Evolutionary conservation across 2,888 invertebrate genomes (phyloP).

Genomic region (Hydropsyche betteni): DNA sequence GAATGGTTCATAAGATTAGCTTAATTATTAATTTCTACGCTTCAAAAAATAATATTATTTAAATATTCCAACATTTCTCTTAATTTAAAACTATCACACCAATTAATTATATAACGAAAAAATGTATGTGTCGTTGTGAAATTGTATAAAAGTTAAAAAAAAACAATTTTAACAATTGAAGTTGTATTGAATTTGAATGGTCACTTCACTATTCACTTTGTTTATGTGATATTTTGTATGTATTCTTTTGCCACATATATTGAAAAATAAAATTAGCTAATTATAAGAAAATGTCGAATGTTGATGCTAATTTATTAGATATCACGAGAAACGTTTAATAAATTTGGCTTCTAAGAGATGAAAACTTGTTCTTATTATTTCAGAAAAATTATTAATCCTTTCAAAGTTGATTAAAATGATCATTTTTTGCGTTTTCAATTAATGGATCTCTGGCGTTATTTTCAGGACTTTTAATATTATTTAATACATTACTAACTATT

Average conservation of each 20-base stretch:
- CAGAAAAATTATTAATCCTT: no score
- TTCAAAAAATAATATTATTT: no score
- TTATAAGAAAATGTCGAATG: conserved; percentile 38
- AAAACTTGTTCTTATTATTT: background rate
- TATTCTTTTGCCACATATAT: conserved; percentile 41
- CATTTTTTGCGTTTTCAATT: conserved; percentile 17
- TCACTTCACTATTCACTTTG: conserved; percentile 33
- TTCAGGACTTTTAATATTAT: conserved; percentile 54
- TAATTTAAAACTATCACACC: background rate
- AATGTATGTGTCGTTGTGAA: conserved; percentile 25
- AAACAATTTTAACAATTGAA: conserved; percentile 11
- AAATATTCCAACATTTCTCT: no score
- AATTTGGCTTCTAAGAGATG: conserved; percentile 47
- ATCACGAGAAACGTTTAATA: conserved; percentile 44
- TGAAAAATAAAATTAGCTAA: conserved; percentile 37
- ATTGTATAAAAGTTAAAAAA: conserved; percentile 9
- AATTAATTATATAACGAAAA: background rate
- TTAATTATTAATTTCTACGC: no score
- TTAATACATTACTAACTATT: conserved; percentile 60
- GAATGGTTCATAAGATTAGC: no score
- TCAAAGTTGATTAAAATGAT: background rate
- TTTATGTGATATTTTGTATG: conserved; percentile 47
- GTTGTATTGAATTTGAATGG: conserved; percentile 26
- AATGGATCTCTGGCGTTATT: conserved; percentile 39
- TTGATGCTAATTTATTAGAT: conserved; percentile 49